Base-by-base conservation (phyloP, 2,888 invertebrate species). In the Mesorhabditis sp. region DNA sequence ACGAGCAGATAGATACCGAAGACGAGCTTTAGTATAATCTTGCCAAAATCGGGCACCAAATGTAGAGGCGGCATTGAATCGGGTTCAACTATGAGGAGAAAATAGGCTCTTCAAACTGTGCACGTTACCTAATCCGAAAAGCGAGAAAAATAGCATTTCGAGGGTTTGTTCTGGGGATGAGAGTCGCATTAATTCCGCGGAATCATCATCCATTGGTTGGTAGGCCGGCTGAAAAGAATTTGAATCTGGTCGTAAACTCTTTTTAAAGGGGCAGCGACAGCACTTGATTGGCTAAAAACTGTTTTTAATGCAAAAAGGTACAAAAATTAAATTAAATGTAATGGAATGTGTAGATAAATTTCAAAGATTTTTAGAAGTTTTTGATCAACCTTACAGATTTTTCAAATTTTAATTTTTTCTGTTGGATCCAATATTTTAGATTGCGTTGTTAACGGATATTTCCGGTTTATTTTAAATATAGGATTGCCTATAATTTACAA, bases 1-100 rank as follows among this genome's bases (percentile, higher is more conserved):
- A 97, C 94, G 91, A 96, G 91, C 91, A 96, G 92, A 91, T 96
- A 97, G 88, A 93, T 91, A 85, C 95, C 96, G 89, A 96, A 95
- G 85, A 95, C 92, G 13, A 87, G 76, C 78, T 88, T 89, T 43
- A 87, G 81, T 44, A 89, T 79, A 63, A 82, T 80, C 67, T 84
- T 85, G n/a, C 80, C 83, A 71, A 83, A 86, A 69, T 82, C 81
- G 6, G 86, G 86, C 58, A 85, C 88, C 43, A 88, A 79, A 82
- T 88, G 87, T 45, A 89, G 83, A 2, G 88, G 87, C 0, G 90
- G 89, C 84, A 90, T 87, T 76, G 86, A 87, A 76, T 89, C 88
- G 3, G 89, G 89, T 73, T 90, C 89, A n/a, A 89, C 94, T n/a
- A 28, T 28, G 28, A 28, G 28, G 28, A 28, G 65, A 42, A 43